Evolutionary conservation across 2,113 vertebrate species (phyloP).

Genomic region (Pavo muticus): DNA sequence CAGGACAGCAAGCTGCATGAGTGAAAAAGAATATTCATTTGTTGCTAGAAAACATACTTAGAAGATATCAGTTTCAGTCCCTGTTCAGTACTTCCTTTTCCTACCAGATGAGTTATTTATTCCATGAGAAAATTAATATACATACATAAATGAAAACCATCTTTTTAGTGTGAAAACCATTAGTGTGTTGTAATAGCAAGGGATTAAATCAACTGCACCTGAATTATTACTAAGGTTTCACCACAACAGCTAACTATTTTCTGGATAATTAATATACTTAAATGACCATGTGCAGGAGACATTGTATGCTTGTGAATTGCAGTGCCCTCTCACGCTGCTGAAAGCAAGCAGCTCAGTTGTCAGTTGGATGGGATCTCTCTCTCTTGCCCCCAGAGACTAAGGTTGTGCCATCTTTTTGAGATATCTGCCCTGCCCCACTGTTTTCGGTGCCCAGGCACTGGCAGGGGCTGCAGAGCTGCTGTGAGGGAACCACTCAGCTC

Average conservation of each 20-base stretch:
- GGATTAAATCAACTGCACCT: conserved; percentile 28
- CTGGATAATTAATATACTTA: conserved; percentile 32
- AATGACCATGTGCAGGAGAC: not conserved
- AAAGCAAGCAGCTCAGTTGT: not conserved
- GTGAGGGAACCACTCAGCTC: not conserved
- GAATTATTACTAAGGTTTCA: conserved; percentile 1
- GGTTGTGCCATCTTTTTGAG: not conserved
- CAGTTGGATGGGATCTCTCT: not conserved
- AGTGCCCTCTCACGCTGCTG: not conserved
- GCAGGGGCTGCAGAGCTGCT: not conserved
- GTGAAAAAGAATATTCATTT: not conserved
- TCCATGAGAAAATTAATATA: not conserved
- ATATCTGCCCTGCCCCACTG: not conserved
- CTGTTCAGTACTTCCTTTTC: not conserved
- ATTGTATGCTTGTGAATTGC: not conserved
- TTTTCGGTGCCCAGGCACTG: not conserved
- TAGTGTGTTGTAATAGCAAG: not conserved
- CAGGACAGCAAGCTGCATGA: not conserved
- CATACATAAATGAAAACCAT: conserved; percentile 39
- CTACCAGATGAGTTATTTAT: not conserved
- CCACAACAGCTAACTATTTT: not conserved
- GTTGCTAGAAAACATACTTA: not conserved
- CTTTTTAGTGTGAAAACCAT: not conserved
- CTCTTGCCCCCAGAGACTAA: fast-evolving
- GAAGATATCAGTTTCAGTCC: not conserved